Evolutionary conservation across 2,888 invertebrate species (phyloP), one percentile per base, ranked within the genome.

Genomic region (Euplagia quadripunctaria): DNA sequence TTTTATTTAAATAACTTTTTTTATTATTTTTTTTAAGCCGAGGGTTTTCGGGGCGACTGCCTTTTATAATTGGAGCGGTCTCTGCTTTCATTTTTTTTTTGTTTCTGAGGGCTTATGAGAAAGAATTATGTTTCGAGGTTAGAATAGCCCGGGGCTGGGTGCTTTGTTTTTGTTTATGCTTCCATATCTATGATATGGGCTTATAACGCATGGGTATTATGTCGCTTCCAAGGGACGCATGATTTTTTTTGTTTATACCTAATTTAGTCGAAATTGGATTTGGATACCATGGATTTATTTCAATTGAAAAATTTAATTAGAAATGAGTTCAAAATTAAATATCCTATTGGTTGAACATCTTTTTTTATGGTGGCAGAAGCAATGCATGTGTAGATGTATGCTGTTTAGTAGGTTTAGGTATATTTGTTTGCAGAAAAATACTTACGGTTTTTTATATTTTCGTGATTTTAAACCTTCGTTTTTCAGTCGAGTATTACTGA

Each of bases 1-100:
- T 94, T 94, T 94, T 95, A 94, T 95, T 94, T 94, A 95, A 95
- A 95, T 94, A 94, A 92, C 91, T 91, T 92, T 93, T 91, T 93
- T 91, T 91, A 88, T 88, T 85, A 85, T 88, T 90, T 91, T 91
- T 90, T 88, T 89, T 86, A 88, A 89, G 87, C 90, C 89, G 89
- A 89, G 90, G 89, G 90, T 90, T 93, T 93, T 91, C 84, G 89
- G 91, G 90, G 89, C 86, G 87, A 85, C 85, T 91, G 91, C 93
- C 93, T 94, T 94, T 94, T 94, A 90, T 95, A 93, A 95, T 94
- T 94, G 94, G 93, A 88, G 80, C 89, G 91, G 89, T 88, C 90
- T 89, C 88, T 88, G 89, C 85, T 86, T 84, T 84, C 80, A 81
- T 83, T 88, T 88, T 90, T 31, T 86, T 89, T 87, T 89, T 88